Evolutionary conservation across 92 coral and sea anemone genomes (phyloP), one percentile per base, ranked within the genome.

Genomic region (Virgularia gustaviana): DNA sequence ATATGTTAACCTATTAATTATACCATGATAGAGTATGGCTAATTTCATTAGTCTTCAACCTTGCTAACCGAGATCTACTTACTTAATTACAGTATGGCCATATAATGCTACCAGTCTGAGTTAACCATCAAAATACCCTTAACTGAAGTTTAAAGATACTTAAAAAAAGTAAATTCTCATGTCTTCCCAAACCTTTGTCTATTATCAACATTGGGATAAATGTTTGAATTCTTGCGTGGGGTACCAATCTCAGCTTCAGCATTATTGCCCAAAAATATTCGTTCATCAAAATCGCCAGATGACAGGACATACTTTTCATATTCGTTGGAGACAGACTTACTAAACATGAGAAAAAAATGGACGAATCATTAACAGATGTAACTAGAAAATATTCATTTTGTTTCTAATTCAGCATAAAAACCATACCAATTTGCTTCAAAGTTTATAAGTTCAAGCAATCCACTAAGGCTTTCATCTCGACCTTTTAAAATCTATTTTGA

Each of bases 271-370:
- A 91, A 80, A 65, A 91, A 91, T 38, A 91, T 89, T 78, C 97
- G 73, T 66, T 91, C 97, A 77, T 91, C 97, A 89, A 91, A 91
- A 63, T 91, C 97, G 2, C 97, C 97, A 32, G 95, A 95, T 16
- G 97, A 91, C 49, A 91, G 51, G n/a, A 91, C 97, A 67, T 86
- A 91, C 67, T 89, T 90, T 31, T 91, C 97, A 15, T 91, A 91
- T 25, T 89, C 91, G 53, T 73, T 73, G 64, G 85, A 83, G 10
- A 89, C 80, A 12, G 83, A 67, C 63, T 89, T 89, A 53, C 97
- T 91, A 65, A 11, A 35, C 4, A 19, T 24, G 3, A 24, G 27
- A 29, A 57, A 11, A 35, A 11, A 6, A 25, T 9, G 27, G 45
- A 28, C 25, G 45, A 10, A 36, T 0, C 18, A 61, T 37, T 27